Percentiles rank a stretch among this genome's conserved stretches.
Conservation (phyloP, 2,113 vertebrate species). For the Melanerpes aurifrons region DNA sequence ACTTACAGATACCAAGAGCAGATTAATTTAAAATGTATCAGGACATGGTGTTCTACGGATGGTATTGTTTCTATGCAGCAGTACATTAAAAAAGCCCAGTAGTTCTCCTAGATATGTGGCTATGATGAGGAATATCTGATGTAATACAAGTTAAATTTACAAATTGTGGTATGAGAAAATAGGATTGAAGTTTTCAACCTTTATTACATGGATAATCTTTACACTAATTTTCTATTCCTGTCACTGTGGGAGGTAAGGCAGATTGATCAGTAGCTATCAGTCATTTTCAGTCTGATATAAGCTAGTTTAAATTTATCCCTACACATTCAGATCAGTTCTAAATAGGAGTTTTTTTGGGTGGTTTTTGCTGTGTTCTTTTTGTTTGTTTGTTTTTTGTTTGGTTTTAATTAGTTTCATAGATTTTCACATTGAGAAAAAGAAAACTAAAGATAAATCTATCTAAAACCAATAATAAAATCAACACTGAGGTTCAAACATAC, state of each 20-base stretch:
- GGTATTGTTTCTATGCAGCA: background rate
- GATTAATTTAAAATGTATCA: background rate
- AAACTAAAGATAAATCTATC: background rate
- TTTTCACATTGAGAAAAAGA: background rate
- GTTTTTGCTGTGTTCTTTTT: too few species aligned
- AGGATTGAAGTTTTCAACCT: background rate
- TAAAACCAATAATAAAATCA: background rate
- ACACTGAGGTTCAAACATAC: accelerated
- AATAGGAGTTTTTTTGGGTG: too few species aligned
- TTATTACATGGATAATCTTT: background rate
- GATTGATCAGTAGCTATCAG: background rate
- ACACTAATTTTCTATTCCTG: background rate
- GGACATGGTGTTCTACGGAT: accelerated
- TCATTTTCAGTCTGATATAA: background rate
- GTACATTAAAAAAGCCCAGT: background rate
- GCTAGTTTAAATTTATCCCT: background rate
- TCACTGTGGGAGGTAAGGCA: background rate
- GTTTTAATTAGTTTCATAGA: background rate
- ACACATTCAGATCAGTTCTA: background rate
- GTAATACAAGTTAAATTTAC: background rate
- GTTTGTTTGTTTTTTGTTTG: too few species aligned
- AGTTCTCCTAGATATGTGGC: background rate
- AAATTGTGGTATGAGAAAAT: background rate
- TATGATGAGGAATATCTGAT: background rate
- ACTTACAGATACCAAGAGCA: background rate